Conservation (phyloP, 1,140 invertebrate genomes). For the Hyphantria cunea region DNA sequence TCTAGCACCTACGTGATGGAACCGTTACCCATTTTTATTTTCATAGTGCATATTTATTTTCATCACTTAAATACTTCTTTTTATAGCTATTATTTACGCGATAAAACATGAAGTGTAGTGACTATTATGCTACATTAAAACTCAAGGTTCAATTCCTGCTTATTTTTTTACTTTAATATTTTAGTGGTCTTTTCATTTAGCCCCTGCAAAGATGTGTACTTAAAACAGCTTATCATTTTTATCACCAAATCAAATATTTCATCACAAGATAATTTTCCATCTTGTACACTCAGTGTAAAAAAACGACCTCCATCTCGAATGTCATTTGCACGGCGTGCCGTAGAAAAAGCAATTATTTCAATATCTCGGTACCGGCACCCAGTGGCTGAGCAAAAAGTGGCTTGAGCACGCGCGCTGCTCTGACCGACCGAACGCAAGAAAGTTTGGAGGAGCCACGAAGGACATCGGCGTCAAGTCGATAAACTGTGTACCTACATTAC, state of each 20-base stretch:
- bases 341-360: slow-evolving; percentile 81
- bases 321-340: slow-evolving; percentile 80
- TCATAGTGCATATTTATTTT: too few species aligned
- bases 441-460: slow-evolving; percentile 63
- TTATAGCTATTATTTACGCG: too few species aligned
- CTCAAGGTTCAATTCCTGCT: too few species aligned
- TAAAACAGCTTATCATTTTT: slow-evolving; percentile 34
- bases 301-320: slow-evolving; percentile 80
- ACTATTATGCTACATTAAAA: too few species aligned
- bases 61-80: too few species aligned
- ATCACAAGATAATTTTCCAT: slow-evolving; percentile 69
- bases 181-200: too few species aligned
- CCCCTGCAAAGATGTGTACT: too few species aligned
- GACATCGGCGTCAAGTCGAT: slow-evolving; percentile 39
- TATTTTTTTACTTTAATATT: too few species aligned
- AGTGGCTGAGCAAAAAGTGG: slow-evolving; percentile 61
- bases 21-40: too few species aligned
- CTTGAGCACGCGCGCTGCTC: slow-evolving; percentile 68
- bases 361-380: slow-evolving; percentile 74
- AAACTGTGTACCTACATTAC: slow-evolving; percentile 25
- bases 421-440: slow-evolving; percentile 50
- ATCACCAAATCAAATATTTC: slow-evolving; percentile 61
- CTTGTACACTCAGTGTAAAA: slow-evolving; percentile 59
- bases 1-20: too few species aligned
- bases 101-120: too few species aligned